These are phyloP conservation scores for Amphipoea oculea DNA, from an alignment of 2,888 invertebrate species.

Conservation along the genomic window DNA sequence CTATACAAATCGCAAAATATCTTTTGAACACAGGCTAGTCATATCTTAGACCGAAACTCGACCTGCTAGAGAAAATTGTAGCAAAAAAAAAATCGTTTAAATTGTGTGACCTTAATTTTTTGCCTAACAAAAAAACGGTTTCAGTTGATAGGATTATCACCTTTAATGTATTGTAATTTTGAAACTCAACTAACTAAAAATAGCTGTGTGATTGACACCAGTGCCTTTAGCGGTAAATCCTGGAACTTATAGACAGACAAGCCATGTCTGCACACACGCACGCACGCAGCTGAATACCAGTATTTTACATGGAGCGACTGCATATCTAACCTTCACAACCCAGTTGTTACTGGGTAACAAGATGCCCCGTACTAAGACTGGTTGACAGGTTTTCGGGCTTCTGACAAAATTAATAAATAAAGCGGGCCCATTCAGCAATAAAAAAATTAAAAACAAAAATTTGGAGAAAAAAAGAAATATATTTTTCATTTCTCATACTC, in stretches of 20 bases:
- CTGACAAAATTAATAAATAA: background rate
- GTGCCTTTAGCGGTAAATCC: slow-evolving; percentile 8
- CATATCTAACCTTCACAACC: background rate
- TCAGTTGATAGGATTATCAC: slow-evolving; percentile 33
- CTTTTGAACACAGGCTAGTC: background rate
- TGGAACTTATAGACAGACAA: background rate
- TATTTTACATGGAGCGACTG: background rate
- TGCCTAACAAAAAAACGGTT: background rate
- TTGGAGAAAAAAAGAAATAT: background rate
- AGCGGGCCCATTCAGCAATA: too few species aligned
- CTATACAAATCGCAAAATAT: too few species aligned
- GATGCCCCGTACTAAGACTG: background rate
- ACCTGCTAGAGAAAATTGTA: background rate
- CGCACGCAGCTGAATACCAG: background rate
- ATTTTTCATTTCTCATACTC: background rate
- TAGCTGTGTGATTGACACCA: slow-evolving; percentile 11
- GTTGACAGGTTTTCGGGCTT: background rate
- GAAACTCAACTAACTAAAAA: slow-evolving; percentile 19
- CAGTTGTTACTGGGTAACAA: background rate
- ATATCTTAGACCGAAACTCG: background rate
- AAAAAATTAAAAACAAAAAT: too few species aligned
- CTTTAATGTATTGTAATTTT: slow-evolving; percentile 44
- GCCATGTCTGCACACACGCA: too few species aligned
- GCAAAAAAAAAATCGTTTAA: background rate
- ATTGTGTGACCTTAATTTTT: background rate